A percentile compares a stretch with the other conserved stretches of the same genome.
Conservation (phyloP, 2,888 invertebrate genomes). For the Pteria penguin region DNA sequence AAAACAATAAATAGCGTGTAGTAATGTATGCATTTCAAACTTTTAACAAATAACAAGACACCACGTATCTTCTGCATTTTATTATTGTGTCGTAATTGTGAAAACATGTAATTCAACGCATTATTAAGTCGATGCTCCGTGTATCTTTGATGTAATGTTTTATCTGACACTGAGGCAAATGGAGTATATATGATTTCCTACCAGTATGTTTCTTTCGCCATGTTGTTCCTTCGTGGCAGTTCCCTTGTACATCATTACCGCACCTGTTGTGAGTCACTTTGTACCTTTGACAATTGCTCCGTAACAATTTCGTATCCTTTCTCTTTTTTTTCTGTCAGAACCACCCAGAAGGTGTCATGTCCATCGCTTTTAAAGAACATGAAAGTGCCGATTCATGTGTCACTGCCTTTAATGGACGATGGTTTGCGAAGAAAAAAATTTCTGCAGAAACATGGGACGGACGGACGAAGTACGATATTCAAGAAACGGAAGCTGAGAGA, state of each 20-base stretch:
- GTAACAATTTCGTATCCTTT: neutral
- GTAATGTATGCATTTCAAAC: no score
- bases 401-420: slow-evolving; percentile 91
- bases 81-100: no score
- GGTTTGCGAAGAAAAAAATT: slow-evolving; percentile 92
- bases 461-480: slow-evolving; percentile 93
- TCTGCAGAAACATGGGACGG: slow-evolving; percentile 97
- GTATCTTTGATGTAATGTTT: no score
- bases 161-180: no score
- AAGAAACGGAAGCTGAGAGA: slow-evolving; percentile 93
- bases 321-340: slow-evolving; percentile 82
- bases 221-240: no score
- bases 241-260: neutral
- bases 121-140: no score
- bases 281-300: neutral
- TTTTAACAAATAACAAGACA: no score
- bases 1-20: no score
- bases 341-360: slow-evolving; percentile 96
- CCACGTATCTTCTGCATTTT: no score
- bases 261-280: neutral
- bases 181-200: no score
- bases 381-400: slow-evolving; percentile 96
- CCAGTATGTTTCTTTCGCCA: no score
- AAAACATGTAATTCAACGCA: no score
- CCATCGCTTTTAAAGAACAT: slow-evolving; percentile 92